Evolutionary conservation across 2,888 invertebrate genomes (phyloP), one percentile per base, ranked within the genome.

Genomic region (Patella depressa): DNA sequence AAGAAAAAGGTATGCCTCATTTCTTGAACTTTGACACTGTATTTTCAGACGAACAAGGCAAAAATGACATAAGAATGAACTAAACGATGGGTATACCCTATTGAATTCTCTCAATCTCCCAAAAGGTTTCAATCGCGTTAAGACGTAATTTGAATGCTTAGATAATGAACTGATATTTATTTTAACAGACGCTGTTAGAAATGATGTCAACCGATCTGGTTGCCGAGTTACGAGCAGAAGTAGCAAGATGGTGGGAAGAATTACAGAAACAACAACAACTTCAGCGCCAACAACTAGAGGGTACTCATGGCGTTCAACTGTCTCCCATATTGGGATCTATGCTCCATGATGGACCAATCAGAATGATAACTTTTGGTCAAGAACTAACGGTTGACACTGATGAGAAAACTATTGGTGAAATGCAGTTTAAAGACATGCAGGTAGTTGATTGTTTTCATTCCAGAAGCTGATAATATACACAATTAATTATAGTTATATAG

Each of bases 371-470:
- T 0, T 91, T 92, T 81, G 98, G 98, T 0, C 97, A 98, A 91
- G 98, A 98, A 90, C 92, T 98, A 11, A 96, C 96, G 0, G 95
- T 96, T 4, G 98, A 98, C 87, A 96, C 96, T 86, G 98, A 98
- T 90, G 98, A 98, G 89, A 95, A 97, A 85, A 96, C 96, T 2
- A 92, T 98, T 2, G 95, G 95, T 65, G 98, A 98, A 91, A 95
- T 97, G 93, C 97, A 97, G 34, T 97, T 98, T 90, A 98, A 98
- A 90, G 98, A 98, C 90, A 95, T 96, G 90, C 98, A 97, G 94
- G 95, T 95, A 86, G 77, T 78, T 53, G 69, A 69, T n/a, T 5
- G 29, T n/a, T 45, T n/a, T 73, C 7, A 55, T 17, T n/a, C 7
- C 2, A 17, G 71, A 45, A 19, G 24, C 9, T n/a, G 34, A 34